A percentile compares a stretch with the other conserved stretches of the same genome.
Evolutionary conservation across 2,113 vertebrate species (phyloP).

Genomic region (Sorex fumeus): DNA sequence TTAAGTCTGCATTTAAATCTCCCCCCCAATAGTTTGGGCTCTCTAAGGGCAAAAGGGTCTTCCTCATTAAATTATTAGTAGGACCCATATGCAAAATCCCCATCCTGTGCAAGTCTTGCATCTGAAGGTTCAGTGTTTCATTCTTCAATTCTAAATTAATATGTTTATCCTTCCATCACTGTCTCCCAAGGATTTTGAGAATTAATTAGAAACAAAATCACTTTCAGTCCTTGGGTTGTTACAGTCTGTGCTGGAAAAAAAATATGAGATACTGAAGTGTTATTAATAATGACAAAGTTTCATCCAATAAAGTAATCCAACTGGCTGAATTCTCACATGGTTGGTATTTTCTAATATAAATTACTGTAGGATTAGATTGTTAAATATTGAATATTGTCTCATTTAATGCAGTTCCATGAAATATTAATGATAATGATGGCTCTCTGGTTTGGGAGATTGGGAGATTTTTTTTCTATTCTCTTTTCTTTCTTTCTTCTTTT

Average conservation of each 20-base stretch:
- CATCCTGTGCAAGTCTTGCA: conserved; percentile 26
- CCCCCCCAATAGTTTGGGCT: background rate
- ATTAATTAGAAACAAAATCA: conserved; percentile 85
- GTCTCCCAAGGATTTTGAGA: conserved; percentile 81
- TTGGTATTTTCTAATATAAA: conserved; percentile 86
- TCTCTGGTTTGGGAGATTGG: conserved; percentile 81
- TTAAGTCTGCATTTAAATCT: background rate
- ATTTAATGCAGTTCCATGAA: conserved; percentile 86
- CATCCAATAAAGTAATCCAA: conserved; percentile 79
- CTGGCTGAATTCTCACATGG: conserved; percentile 80
- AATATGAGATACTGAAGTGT: conserved; percentile 72
- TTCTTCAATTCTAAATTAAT: conserved; percentile 79
- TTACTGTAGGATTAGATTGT: conserved; percentile 86
- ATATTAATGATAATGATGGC: conserved; percentile 86
- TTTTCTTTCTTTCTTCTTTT: conserved; percentile 22
- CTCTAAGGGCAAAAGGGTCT: background rate
- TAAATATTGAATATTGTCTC: conserved; percentile 88
- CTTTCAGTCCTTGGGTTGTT: conserved; percentile 79
- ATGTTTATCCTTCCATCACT: conserved; percentile 81
- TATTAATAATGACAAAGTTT: conserved; percentile 82
- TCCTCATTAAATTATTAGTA: conserved; percentile 51
- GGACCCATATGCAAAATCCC: background rate
- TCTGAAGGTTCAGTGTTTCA: conserved; percentile 65
- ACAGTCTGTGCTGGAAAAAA: conserved; percentile 75
- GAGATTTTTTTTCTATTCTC: conserved; percentile 61